Conservation (phyloP, 1,140 invertebrate species). For the Drosophila pseudoobscura region DNA sequence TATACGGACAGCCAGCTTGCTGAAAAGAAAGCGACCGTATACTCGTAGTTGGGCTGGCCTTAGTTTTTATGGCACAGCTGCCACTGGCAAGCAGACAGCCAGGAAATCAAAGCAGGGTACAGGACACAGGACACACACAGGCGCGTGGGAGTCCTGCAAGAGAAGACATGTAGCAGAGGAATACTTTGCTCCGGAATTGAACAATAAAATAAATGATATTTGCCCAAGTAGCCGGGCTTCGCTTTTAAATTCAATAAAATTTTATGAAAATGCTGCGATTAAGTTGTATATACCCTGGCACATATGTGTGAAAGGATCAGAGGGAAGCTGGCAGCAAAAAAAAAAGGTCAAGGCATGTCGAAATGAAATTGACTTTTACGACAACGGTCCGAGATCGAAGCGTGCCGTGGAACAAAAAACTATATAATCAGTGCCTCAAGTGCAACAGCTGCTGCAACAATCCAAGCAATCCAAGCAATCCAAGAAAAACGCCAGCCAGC, state of each 20-base stretch:
- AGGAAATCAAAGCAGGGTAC: conserved; percentile 69
- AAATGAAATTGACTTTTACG: conserved; percentile 69
- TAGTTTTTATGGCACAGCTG: conserved; percentile 77
- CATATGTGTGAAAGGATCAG: conserved; percentile 58
- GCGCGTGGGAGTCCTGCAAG: conserved; percentile 19
- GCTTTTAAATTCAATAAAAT: conserved; percentile 81
- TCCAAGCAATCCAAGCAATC: not conserved
- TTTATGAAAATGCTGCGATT: conserved; percentile 80
- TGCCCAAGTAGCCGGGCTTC: conserved; percentile 68
- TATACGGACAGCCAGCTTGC: conserved; percentile 36
- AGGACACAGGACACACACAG: conserved; percentile 22
- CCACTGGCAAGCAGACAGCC: conserved; percentile 68
- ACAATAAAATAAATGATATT: conserved; percentile 82
- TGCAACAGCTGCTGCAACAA: conserved; percentile 75
- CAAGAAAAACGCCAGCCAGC: conserved; percentile 37
- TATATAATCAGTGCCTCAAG: conserved; percentile 72
- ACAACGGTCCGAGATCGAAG: conserved; percentile 50
- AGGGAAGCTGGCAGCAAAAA: conserved; percentile 9
- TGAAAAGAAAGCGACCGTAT: not conserved
- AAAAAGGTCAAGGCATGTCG: conserved; percentile 69
- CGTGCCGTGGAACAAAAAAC: conserved; percentile 47
- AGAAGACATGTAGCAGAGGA: conserved; percentile 52
- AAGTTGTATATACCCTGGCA: conserved; percentile 54
- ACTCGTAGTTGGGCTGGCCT: conserved; percentile 26
- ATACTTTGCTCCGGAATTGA: conserved; percentile 73